Percentiles rank a stretch among this genome's conserved stretches.
Conservation (phyloP, 2,888 invertebrate species). For the Pristionchus maxplancki region DNA sequence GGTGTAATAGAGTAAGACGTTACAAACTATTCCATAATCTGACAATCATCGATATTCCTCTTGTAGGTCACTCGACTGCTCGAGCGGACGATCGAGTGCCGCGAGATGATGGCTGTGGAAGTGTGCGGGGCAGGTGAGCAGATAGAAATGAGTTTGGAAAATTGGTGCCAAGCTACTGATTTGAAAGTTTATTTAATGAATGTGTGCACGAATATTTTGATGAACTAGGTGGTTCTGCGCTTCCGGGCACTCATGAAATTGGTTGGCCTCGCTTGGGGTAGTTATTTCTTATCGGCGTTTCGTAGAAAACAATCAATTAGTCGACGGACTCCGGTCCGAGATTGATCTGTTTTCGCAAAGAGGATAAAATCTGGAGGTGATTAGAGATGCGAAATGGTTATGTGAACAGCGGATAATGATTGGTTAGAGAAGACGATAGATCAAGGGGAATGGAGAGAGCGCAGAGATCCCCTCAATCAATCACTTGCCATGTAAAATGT, state of each 20-base stretch:
- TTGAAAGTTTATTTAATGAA: not conserved
- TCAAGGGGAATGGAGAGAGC: not conserved
- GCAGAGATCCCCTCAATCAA: not conserved
- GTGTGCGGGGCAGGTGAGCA: conserved; percentile 10
- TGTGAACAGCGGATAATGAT: not conserved
- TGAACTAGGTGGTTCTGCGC: not conserved
- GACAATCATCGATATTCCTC: conserved; percentile 1
- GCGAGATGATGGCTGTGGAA: conserved; percentile 49
- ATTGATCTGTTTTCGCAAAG: not conserved
- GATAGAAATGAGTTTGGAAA: too few species aligned
- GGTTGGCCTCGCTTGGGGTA: not conserved
- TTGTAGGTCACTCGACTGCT: conserved; percentile 17
- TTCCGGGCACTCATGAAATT: not conserved
- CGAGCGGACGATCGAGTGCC: conserved; percentile 15
- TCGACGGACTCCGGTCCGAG: not conserved
- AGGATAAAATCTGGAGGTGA: not conserved
- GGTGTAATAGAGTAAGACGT: too few species aligned
- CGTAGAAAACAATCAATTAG: not conserved
- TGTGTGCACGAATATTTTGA: not conserved
- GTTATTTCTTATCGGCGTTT: not conserved
- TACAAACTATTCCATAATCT: too few species aligned
- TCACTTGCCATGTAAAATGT: conserved; percentile 13
- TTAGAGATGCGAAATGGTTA: not conserved
- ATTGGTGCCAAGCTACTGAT: too few species aligned
- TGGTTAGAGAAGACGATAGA: not conserved